phyloP scores from a whole-genome alignment of 2,888 invertebrate species.

The Scaptomyza polygonia region DNA sequence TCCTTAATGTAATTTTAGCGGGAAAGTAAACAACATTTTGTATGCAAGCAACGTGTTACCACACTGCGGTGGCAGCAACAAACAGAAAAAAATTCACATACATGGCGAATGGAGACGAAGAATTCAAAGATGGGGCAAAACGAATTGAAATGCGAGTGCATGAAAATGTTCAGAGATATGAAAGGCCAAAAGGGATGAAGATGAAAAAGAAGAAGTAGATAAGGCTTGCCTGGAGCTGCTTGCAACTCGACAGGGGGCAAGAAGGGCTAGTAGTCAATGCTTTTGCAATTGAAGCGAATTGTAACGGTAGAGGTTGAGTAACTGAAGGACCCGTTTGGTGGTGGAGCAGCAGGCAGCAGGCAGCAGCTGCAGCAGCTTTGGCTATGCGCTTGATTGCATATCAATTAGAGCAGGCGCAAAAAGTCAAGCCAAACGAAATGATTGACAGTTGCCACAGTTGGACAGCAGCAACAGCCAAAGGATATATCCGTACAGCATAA shows the following conservation, averaged over 20 bases:
- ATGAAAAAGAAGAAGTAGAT: neutral
- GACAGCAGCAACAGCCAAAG: conserved; percentile 46
- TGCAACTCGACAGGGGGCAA: conserved; percentile 21
- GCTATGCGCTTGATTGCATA: conserved; percentile 73
- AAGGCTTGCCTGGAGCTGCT: conserved; percentile 27
- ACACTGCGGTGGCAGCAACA: conserved; percentile 31
- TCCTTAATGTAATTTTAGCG: conserved; percentile 82
- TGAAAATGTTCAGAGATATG: conserved; percentile 45
- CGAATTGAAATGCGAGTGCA: conserved; percentile 43
- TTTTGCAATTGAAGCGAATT: conserved; percentile 68
- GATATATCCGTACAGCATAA: conserved; percentile 10
- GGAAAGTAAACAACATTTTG: conserved; percentile 77
- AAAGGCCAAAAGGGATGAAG: conserved; percentile 10
- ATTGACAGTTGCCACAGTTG: conserved; percentile 77
- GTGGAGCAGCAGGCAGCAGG: neutral
- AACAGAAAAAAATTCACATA: conserved; percentile 23
- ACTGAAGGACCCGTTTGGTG: neutral
- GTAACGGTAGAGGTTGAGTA: neutral
- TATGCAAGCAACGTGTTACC: conserved; percentile 70
- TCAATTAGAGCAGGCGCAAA: conserved; percentile 78
- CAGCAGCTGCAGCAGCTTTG: conserved; percentile 22
- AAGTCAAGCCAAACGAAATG: conserved; percentile 76
- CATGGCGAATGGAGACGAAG: neutral
- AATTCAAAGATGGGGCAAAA: conserved; percentile 7
- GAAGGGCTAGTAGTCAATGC: conserved; percentile 47